A percentile compares a stretch with the other conserved stretches of the same genome.
Evolutionary conservation across 2,797 vertebrate genomes (phyloP).

Genomic region (Pseudomugil tenellus): DNA sequence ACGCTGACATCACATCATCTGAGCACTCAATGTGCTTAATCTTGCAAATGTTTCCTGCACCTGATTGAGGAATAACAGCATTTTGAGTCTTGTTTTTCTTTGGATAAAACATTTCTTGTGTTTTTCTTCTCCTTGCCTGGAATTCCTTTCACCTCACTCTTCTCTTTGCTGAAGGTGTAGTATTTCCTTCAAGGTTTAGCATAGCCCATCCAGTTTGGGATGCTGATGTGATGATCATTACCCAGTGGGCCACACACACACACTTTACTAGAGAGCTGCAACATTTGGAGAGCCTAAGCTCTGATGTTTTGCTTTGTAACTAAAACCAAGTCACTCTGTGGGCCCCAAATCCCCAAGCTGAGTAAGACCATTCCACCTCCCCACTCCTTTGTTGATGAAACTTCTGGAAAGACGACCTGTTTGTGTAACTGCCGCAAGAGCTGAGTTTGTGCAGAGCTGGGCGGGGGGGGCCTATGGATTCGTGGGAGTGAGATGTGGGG

Average conservation of each 20-base stretch:
- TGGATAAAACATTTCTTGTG: slow-evolving; percentile 37
- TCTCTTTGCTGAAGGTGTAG: slow-evolving; percentile 33
- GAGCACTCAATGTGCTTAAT: slow-evolving; percentile 6
- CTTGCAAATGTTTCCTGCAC: slow-evolving; percentile 16
- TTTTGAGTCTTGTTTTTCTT: slow-evolving; percentile 32
- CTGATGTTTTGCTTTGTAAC: slow-evolving; percentile 80
- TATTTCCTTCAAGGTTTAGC: slow-evolving; percentile 50
- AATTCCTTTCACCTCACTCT: slow-evolving; percentile 47
- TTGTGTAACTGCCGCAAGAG: slow-evolving; percentile 72
- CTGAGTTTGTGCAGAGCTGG: slow-evolving; percentile 65
- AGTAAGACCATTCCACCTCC: slow-evolving; percentile 62
- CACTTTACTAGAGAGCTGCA: slow-evolving; percentile 43
- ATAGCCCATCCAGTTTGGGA: slow-evolving; percentile 57
- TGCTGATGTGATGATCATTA: slow-evolving; percentile 70
- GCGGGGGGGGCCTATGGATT: slow-evolving; percentile 48
- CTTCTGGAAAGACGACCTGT: slow-evolving; percentile 74
- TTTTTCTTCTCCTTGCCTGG: slow-evolving; percentile 51
- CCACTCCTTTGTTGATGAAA: slow-evolving; percentile 69
- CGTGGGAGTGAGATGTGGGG: slow-evolving; percentile 24
- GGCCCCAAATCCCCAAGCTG: slow-evolving; percentile 70
- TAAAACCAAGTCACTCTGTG: slow-evolving; percentile 63
- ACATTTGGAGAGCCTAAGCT: slow-evolving; percentile 51
- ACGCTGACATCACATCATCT: slow-evolving; percentile 25
- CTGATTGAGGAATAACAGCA: slow-evolving; percentile 25
- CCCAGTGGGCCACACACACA: slow-evolving; percentile 64